phyloP scores from a whole-genome alignment of 2,113 vertebrate species.

The Mormyrus lacerda region DNA sequence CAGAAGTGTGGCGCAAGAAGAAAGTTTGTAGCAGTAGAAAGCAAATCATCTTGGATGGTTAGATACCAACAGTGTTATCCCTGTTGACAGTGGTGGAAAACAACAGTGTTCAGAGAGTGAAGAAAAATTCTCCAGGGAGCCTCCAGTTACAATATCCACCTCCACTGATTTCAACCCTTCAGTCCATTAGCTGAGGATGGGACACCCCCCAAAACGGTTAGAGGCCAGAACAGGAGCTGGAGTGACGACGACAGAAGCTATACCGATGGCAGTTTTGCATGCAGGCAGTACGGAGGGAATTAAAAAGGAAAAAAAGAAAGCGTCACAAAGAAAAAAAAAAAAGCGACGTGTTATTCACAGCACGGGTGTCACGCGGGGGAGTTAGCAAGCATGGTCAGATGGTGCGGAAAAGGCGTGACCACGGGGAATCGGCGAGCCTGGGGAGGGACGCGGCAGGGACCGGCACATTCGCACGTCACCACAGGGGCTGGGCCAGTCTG shows the following conservation, averaged over 20 bases:
- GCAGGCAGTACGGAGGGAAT: background rate
- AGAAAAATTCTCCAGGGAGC: background rate
- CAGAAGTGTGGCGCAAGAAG: background rate
- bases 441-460: background rate
- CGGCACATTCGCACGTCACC: background rate
- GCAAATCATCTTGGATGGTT: background rate
- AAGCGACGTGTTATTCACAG: background rate
- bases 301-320: background rate
- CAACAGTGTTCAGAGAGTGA: background rate
- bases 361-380: constrained; percentile 12
- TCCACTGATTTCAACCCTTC: background rate
- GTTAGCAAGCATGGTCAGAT: constrained; percentile 11
- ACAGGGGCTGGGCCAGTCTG: background rate
- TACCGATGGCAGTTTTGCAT: background rate
- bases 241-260: background rate
- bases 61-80: background rate
- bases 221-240: background rate
- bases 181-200: background rate
- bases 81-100: background rate
- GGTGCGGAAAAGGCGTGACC: constrained; percentile 11
- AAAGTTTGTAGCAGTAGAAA: background rate
- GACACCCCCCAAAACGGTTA: background rate
- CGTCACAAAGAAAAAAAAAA: background rate
- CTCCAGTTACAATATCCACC: background rate
- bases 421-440: background rate